Base-by-base conservation (phyloP, 2,888 invertebrate species). In the Clusia tigrina region DNA sequence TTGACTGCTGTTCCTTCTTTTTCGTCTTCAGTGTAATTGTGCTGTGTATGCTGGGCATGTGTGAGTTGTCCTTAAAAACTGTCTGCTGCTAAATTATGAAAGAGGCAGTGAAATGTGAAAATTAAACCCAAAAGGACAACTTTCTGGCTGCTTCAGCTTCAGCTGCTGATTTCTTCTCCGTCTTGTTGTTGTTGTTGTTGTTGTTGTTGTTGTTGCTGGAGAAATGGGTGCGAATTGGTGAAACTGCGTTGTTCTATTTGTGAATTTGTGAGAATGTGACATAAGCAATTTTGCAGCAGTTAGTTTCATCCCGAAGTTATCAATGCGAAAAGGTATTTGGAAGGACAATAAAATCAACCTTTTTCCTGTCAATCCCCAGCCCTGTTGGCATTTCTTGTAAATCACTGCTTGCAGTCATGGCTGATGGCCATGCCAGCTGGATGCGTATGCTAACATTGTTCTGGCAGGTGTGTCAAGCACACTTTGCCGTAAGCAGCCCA, bases 61-160 rank as follows among this genome's bases (percentile, higher is more conserved):
- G n/a, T n/a, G n/a, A 42, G 42, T 42, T 42, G 42, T 42, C 42
- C 42, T 42, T 42, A 42, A 42, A 42, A 42, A 15, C 42, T 42
- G 42, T 42, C 42, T n/a, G n/a, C 42, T 42, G n/a, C 42, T 42
- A 42, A 42, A 42, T 15, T 42, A 42, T 42, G 42, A 42, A 42
- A 42, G n/a, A 42, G 42, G 42, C 42, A 10, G 15, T 15, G 42
- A n/a, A 42, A n/a, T 42, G 42, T 42, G 10, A 42, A 42, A 10
- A 42, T 42, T 15, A 42, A 42, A 42, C n/a, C 15, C 10, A 42
- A 42, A 15, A n/a, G 42, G n/a, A 42, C 52, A 52, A 20, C 52
- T 52, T 52, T 48, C 5, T n/a, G 48, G n/a, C 20, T 48, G n/a
- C 48, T 48, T 48, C 9, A 15, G 9, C 15, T 37, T 37, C 10